Conservation (phyloP, 1,140 invertebrate genomes). For the Sipha flava region DNA sequence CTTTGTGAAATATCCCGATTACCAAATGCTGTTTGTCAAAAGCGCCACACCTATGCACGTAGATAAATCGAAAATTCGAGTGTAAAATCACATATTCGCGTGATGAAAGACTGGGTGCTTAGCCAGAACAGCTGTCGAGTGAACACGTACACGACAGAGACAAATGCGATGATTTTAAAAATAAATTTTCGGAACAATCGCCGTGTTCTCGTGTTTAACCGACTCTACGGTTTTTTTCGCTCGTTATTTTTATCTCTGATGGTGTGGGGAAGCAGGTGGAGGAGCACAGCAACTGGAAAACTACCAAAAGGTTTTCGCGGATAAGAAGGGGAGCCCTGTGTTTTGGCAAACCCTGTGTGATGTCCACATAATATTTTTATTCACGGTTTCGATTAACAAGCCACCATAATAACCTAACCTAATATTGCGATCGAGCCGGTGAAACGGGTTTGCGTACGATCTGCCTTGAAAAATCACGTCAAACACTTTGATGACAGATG, state of each 20-base stretch:
- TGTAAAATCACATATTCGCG: not conserved
- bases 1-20: no score
- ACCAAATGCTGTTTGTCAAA: no score
- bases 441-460: not conserved
- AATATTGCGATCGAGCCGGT: not conserved
- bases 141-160: not conserved
- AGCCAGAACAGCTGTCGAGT: not conserved
- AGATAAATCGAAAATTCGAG: not conserved
- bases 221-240: not conserved
- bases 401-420: no score
- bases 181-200: constrained; percentile 6
- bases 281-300: not conserved
- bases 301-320: constrained; percentile 1
- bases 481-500: no score
- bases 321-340: not conserved
- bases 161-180: constrained; percentile 11
- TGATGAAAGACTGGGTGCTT: not conserved
- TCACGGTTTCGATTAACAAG: not conserved
- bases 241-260: constrained; percentile 13
- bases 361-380: no score
- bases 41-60: no score
- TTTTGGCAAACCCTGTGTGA: constrained; percentile 1
- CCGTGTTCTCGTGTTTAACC: not conserved
- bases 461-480: not conserved
- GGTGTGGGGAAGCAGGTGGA: not conserved